Base-by-base conservation (phyloP, 2,113 vertebrate genomes). In the Egretta garzetta region DNA sequence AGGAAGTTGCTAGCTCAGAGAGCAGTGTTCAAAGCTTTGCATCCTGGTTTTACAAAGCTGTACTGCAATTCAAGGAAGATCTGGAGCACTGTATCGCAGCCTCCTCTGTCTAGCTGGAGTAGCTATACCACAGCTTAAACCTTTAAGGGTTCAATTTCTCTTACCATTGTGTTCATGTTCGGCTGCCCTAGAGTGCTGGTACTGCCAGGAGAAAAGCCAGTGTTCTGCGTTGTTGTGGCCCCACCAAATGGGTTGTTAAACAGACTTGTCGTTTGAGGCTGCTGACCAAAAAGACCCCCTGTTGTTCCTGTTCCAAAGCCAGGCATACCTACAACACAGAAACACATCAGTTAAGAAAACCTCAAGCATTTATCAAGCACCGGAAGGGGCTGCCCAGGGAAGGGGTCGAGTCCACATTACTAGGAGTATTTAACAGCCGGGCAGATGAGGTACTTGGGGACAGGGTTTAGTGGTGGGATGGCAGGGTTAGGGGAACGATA, bases 221-320 rank as follows among this genome's bases (percentile, higher is more conserved):
- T 98, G 97, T 98, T 99, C 79, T 96, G 99, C 0, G 99, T 97
- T 2, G 99, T 99, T 24, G 99, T 99, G 56, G 99, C 82, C 43
- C 98, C 98, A 6, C 99, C 99, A 8, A 99, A 99, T 0, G 99
- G 99, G 85, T 99, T 99, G 97, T 97, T 98, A 33, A 99, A 99
- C 20, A 99, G 98, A 63, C 99, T 99, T 3, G 95, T 96, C 37
- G 97, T 96, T 53, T 98, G 97, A 12, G 98, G 97, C 1, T 96
- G 97, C 66, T 98, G 98, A 14, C 99, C n/a, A n/a, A n/a, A n/a
- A n/a, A n/a, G n/a, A n/a, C n/a, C n/a, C n/a, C n/a, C n/a, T n/a
- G n/a, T n/a, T n/a, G n/a, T n/a, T n/a, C n/a, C n/a, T n/a, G n/a
- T n/a, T n/a, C n/a, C 99, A 76, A 99, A 99, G 30, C 98, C 99